Evolutionary conservation across 2,888 invertebrate species (phyloP).

Genomic region (Mythimna albipuncta): DNA sequence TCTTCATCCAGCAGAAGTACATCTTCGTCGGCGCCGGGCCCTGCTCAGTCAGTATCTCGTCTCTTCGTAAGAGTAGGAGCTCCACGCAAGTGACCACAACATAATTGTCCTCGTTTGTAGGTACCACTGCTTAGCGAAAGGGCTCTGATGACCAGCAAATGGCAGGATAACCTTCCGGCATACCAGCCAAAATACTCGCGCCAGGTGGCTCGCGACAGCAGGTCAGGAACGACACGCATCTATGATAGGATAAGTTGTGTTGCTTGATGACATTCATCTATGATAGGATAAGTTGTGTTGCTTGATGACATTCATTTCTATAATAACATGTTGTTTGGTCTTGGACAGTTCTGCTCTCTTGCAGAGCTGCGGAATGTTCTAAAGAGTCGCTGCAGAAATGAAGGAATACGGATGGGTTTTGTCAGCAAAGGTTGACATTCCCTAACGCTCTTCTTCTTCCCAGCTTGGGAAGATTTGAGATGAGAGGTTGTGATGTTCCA

Average conservation of each 20-base stretch:
- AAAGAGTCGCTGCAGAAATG: too few species aligned
- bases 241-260: slow-evolving; percentile 20
- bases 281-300: slow-evolving; percentile 12
- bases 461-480: too few species aligned
- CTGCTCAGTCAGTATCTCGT: slow-evolving; percentile 59
- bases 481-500: not conserved
- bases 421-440: not conserved
- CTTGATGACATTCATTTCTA: not conserved
- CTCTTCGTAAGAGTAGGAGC: not conserved
- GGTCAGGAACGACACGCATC: slow-evolving; percentile 32
- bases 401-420: too few species aligned
- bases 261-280: not conserved
- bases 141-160: slow-evolving; percentile 48
- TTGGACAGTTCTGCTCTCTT: too few species aligned
- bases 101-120: slow-evolving; percentile 42
- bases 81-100: slow-evolving; percentile 1
- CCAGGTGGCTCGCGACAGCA: slow-evolving; percentile 17
- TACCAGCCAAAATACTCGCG: slow-evolving; percentile 44
- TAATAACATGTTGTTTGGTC: too few species aligned
- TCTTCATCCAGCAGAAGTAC: slow-evolving; percentile 65
- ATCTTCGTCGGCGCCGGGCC: slow-evolving; percentile 58
- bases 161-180: slow-evolving; percentile 46
- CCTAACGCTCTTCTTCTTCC: not conserved
- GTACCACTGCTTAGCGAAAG: slow-evolving; percentile 41
- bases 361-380: too few species aligned